Evolutionary conservation across 2,888 invertebrate genomes (phyloP), one percentile per base, ranked within the genome.

Genomic region (Orthosia incerta): DNA sequence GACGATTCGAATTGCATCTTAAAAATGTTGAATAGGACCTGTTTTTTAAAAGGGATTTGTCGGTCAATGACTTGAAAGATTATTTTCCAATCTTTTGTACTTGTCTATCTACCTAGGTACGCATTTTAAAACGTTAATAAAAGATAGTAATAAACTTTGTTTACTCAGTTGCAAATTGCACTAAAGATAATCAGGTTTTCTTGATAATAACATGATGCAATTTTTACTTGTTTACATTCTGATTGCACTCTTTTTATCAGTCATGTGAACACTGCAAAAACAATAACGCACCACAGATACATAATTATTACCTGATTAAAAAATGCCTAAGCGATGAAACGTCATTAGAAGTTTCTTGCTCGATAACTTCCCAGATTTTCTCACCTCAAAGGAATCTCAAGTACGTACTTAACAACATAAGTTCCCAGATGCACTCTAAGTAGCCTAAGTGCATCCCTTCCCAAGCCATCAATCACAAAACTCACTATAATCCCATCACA

Each of bases 391-490:
- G 53, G 53, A 45, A 64, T 48, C 13, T 48, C 18, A 20, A 61
- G 39, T 16, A 48, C n/a, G 39, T 26, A 11, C 18, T 53, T 62
- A 71, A 71, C 48, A 45, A 46, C n/a, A 13, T 20, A 46, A 59
- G 45, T 62, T 65, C 73, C 59, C 63, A 79, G 68, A 50, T 65
- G 50, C 12, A 65, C 55, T 57, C 23, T 51, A 67, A 72, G 61
- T 48, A 61, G 39, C 18, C 11, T 56, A 51, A 64, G 66, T 60
- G 48, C 61, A 65, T 74, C 64, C 62, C 50, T 61, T 70, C 63
- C 59, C 61, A 72, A 20, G 16, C 64, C 56, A 79, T 82, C 67
- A 79, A 82, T 82, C 82, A 72, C 72, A 67, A 62, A 77, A 69
- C 48, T 56, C 63, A 55, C 79, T 59, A 66, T 71, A 71, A 68